Evolutionary conservation across 1,140 invertebrate genomes (phyloP), one percentile per base, ranked within the genome.

Genomic region (Musca domestica): DNA sequence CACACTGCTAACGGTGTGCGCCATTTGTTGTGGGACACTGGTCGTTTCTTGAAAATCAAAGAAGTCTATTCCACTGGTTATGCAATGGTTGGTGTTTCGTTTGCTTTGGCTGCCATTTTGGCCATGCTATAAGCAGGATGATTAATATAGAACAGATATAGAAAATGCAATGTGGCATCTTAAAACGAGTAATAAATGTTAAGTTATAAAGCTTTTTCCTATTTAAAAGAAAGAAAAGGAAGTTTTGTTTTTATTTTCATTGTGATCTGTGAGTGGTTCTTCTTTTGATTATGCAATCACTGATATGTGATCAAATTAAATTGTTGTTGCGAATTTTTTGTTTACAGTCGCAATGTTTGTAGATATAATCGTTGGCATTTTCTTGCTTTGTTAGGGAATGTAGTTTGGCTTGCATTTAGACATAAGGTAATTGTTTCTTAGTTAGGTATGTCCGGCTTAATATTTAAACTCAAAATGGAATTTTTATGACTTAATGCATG

Each of bases 21-120:
- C 66, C 90, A 91, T 82, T 83, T 92, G 77, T 73, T 85, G 30
- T 92, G 90, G 90, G 90, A 92, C 73, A 83, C 87, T 0, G 90
- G 90, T 9, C 86, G 86, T 71, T 89, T 87, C 69, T 83, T 92
- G 17, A 86, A 88, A 30, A 87, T 91, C 23, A 91, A 89, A 77
- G 85, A 89, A 77, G 89, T 92, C 4, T 91, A 91, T 72, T 80
- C 81, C 6, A 91, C 89, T 47, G 90, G 90, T 71, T 91, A 90
- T 80, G 76, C 81, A 54, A 87, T 89, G 77, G 70, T 89, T 23
- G 87, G 74, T 19, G 70, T 83, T 64, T 80, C 78, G 17, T 64
- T 80, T 61, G 72, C 75, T 58, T 67, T 81, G n/a, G 74, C 77
- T 25, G 75, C 73, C 46, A 73, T 81, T 51, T 73, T 81, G 71